Evolutionary conservation across 2,888 invertebrate genomes (phyloP).

Genomic region (Pseudeuparius sepicola): DNA sequence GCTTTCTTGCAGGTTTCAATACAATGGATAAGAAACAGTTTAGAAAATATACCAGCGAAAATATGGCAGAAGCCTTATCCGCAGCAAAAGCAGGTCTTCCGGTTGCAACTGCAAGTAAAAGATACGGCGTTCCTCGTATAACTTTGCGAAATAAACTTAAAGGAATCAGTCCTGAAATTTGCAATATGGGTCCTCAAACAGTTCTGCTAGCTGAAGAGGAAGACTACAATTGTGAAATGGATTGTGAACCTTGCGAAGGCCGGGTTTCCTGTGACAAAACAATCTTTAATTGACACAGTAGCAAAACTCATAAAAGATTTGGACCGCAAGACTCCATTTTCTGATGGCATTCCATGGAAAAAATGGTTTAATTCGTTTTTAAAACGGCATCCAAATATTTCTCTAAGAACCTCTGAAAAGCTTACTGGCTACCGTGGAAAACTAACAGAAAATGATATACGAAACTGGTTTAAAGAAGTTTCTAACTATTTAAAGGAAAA

Average conservation of each 20-base stretch:
- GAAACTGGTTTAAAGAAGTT: slow-evolving; percentile 26
- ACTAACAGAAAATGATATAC: slow-evolving; percentile 23
- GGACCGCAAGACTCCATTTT: slow-evolving; percentile 3
- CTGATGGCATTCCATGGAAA: slow-evolving; percentile 23
- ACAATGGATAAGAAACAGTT: too few species aligned
- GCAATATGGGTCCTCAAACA: neutral
- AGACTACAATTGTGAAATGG: slow-evolving; percentile 4
- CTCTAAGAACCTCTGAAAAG: slow-evolving; percentile 8
- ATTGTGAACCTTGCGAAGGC: slow-evolving; percentile 5
- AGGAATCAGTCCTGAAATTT: slow-evolving; percentile 4
- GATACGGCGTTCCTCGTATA: slow-evolving; percentile 1
- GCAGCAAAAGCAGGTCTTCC: slow-evolving; percentile 1
- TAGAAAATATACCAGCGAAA: too few species aligned
- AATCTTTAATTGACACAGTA: slow-evolving; percentile 26
- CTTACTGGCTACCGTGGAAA: slow-evolving; percentile 15
- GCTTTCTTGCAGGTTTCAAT: too few species aligned
- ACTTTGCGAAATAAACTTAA: slow-evolving; percentile 1
- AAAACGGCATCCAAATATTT: slow-evolving; percentile 4
- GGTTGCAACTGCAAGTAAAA: slow-evolving; percentile 2
- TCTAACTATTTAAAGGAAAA: slow-evolving; percentile 21
- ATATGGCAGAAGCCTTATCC: slow-evolving; percentile 1
- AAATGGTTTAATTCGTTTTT: slow-evolving; percentile 23
- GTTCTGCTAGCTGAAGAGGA: slow-evolving; percentile 1
- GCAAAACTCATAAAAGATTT: slow-evolving; percentile 19
- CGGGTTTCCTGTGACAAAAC: slow-evolving; percentile 18